Percentiles rank a stretch among this genome's conserved stretches.
Evolutionary conservation across 2,113 vertebrate genomes (phyloP).

Genomic region (Scytalopus superciliaris): DNA sequence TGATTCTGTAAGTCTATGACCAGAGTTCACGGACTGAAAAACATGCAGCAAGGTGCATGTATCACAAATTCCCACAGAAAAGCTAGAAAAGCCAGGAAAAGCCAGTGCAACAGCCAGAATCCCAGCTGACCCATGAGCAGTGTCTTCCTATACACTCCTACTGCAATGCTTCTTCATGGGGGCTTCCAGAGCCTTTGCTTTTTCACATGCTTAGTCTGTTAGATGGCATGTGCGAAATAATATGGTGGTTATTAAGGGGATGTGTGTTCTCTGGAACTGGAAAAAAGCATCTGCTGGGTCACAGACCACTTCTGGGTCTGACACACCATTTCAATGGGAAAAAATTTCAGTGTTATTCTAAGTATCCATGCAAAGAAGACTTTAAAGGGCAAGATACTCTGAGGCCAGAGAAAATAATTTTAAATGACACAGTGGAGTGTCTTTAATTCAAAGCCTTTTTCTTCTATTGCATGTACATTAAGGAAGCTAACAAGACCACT

Average conservation of each 20-base stretch:
- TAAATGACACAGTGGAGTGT: not conserved
- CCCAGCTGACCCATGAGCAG: rapidly evolving
- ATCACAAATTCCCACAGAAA: not conserved
- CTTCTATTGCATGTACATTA: not conserved
- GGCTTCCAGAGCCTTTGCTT: not conserved
- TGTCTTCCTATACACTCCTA: not conserved
- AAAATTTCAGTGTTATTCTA: not conserved
- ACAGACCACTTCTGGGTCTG: not conserved
- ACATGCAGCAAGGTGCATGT: rapidly evolving
- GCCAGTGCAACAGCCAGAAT: not conserved
- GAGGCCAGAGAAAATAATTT: slow-evolving; percentile 19
- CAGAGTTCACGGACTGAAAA: not conserved
- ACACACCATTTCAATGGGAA: not conserved
- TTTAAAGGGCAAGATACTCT: not conserved
- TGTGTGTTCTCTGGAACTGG: not conserved
- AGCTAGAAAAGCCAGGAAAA: not conserved
- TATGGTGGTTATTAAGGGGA: not conserved
- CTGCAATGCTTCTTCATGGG: not conserved
- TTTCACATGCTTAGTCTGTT: not conserved
- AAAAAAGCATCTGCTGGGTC: not conserved
- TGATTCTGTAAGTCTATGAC: not conserved
- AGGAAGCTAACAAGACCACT: not conserved
- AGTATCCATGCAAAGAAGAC: not conserved
- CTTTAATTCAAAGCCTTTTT: not conserved
- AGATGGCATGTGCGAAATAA: not conserved